These are phyloP conservation scores for Cetonia aurata DNA, from an alignment of 2,888 invertebrate species.

Conservation along the genomic window DNA sequence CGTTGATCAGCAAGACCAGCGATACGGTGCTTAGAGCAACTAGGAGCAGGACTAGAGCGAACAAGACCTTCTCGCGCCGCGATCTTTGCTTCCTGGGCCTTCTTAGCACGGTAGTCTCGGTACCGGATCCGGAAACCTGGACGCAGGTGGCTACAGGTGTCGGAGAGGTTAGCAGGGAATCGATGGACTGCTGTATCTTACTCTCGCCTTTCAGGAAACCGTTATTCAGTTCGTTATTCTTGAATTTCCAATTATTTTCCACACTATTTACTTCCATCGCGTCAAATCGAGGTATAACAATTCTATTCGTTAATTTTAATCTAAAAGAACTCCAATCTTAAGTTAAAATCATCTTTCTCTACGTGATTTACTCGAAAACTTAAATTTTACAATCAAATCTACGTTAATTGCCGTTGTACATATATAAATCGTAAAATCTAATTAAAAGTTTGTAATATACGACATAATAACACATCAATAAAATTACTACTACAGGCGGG, in stretches of 20 bases:
- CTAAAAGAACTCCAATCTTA: not conserved
- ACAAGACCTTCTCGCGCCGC: constrained; percentile 59
- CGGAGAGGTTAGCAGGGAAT: constrained; percentile 51
- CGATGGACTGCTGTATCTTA: constrained; percentile 50
- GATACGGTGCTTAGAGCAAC: constrained; percentile 59
- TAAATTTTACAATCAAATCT: too few species aligned
- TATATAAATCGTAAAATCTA: not conserved
- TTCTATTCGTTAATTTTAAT: not conserved
- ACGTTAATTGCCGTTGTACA: too few species aligned
- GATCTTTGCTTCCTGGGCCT: constrained; percentile 55
- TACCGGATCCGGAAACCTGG: constrained; percentile 62
- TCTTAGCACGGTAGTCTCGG: constrained; percentile 59
- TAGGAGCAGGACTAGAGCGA: constrained; percentile 59
- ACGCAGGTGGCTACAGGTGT: constrained; percentile 59
- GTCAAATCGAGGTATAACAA: not conserved
- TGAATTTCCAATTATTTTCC: constrained; percentile 30
- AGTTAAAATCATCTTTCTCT: not conserved
- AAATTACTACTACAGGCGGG: constrained; percentile 26
- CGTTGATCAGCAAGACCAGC: constrained; percentile 57
- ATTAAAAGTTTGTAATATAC: not conserved
- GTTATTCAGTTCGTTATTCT: constrained; percentile 56
- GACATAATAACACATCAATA: constrained; percentile 8
- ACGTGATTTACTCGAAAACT: too few species aligned
- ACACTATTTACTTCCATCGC: constrained; percentile 33
- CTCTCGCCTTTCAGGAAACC: constrained; percentile 57